Evolutionary conservation across 1,140 invertebrate species (phyloP).

Genomic region (Semibalanus balanoides): DNA sequence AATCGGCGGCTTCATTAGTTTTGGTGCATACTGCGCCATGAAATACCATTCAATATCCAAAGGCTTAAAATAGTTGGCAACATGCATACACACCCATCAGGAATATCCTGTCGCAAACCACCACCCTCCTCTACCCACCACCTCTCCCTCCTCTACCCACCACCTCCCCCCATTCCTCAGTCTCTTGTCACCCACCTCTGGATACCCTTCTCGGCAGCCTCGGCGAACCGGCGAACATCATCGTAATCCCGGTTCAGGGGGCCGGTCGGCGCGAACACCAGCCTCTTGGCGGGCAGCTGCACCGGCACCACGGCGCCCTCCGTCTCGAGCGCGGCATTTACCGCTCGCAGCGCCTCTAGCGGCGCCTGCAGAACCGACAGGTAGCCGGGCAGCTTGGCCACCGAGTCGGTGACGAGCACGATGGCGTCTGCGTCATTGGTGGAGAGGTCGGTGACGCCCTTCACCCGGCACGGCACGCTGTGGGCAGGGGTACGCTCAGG

Average conservation of each 20-base stretch:
- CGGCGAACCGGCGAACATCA: slow-evolving; percentile 51
- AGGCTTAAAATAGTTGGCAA: too few species aligned
- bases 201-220: slow-evolving; percentile 45
- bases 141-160: slow-evolving; percentile 10
- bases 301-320: slow-evolving; percentile 41
- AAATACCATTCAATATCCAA: too few species aligned
- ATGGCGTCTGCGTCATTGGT: neutral
- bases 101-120: too few species aligned
- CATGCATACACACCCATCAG: too few species aligned
- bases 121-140: slow-evolving; percentile 12
- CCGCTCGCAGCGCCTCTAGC: slow-evolving; percentile 21
- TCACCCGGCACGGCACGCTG: neutral
- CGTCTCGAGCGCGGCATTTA: slow-evolving; percentile 24
- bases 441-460: neutral
- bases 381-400: slow-evolving; percentile 25
- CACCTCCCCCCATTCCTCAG: slow-evolving; percentile 11
- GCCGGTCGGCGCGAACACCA: slow-evolving; percentile 63
- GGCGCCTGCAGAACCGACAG: slow-evolving; percentile 23
- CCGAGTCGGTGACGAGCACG: slow-evolving; percentile 7
- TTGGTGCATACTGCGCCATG: too few species aligned
- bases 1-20: too few species aligned
- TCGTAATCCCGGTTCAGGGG: slow-evolving; percentile 61
- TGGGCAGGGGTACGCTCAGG: too few species aligned
- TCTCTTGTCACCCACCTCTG: slow-evolving; percentile 36
- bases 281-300: slow-evolving; percentile 43